Percentiles rank a stretch among this genome's conserved stretches.
These are phyloP conservation scores for Copidosoma floridanum DNA, from an alignment of 1,140 invertebrate species.

Conservation along the genomic window DNA sequence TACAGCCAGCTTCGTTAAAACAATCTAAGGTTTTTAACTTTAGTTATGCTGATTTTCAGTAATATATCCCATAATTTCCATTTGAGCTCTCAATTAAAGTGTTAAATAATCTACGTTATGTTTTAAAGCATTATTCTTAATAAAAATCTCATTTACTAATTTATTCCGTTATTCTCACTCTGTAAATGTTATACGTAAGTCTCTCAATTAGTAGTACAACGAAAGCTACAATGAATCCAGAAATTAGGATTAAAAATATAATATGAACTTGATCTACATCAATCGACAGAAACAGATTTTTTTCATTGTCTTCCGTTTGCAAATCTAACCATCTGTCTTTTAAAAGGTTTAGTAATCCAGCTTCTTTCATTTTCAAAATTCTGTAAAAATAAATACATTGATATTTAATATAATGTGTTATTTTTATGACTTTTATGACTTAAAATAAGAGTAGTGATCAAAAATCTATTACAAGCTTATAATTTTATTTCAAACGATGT, in stretches of 20 bases:
- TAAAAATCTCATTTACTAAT: too few species aligned
- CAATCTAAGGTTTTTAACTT: too few species aligned
- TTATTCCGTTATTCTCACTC: too few species aligned
- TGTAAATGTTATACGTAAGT: too few species aligned
- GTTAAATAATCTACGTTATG: too few species aligned
- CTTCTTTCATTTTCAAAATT: slow-evolving; percentile 32
- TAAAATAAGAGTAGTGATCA: too few species aligned
- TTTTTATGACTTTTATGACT: background rate
- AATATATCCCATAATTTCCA: too few species aligned
- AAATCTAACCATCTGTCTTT: slow-evolving; percentile 28
- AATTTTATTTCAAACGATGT: background rate
- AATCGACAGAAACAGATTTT: slow-evolving; percentile 20
- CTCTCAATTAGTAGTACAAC: slow-evolving; percentile 25
- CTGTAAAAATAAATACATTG: slow-evolving; percentile 7
- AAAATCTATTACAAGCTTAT: background rate
- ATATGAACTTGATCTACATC: slow-evolving; percentile 32
- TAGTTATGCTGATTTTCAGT: too few species aligned
- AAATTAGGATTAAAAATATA: slow-evolving; percentile 23
- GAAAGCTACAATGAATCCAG: slow-evolving; percentile 23
- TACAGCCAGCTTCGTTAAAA: too few species aligned
- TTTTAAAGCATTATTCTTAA: too few species aligned
- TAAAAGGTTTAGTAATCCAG: slow-evolving; percentile 27
- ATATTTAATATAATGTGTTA: background rate
- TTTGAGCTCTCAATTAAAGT: too few species aligned
- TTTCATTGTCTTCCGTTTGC: background rate